phyloP scores from a whole-genome alignment of 2,797 vertebrate genomes.

The Zenarchopterus dispar region DNA sequence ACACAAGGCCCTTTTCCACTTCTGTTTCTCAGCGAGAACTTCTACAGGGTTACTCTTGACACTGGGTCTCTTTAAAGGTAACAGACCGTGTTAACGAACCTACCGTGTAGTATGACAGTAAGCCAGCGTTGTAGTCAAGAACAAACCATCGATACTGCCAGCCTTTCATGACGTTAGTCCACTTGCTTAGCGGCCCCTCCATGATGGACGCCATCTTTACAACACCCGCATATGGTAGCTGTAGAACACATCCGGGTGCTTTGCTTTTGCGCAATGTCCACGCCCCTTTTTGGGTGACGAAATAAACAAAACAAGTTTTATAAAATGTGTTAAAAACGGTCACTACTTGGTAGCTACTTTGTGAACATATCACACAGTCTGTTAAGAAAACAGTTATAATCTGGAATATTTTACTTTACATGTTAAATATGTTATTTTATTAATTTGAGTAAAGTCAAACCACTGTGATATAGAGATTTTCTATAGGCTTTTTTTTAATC shows the following conservation, averaged over 20 bases:
- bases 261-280: too few relatives aligned
- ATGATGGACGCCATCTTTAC: constrained; percentile 99
- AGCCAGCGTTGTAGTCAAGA: constrained; percentile 94
- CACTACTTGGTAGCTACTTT: too few relatives aligned
- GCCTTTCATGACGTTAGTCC: constrained; percentile 99
- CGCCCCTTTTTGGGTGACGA: too few relatives aligned
- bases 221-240: constrained; percentile 60
- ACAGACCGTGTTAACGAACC: constrained; percentile 43
- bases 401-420: too few relatives aligned
- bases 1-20: constrained; percentile 68
- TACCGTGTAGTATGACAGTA: constrained; percentile 97
- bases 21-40: constrained; percentile 33
- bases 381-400: too few relatives aligned
- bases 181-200: constrained; percentile 98
- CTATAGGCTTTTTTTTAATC: too few relatives aligned
- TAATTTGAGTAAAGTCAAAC: too few relatives aligned
- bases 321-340: too few relatives aligned
- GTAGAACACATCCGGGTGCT: neutral
- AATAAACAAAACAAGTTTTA: too few relatives aligned
- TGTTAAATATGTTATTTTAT: too few relatives aligned
- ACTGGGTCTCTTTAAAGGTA: fast-evolving
- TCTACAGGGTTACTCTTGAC: neutral
- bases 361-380: too few relatives aligned
- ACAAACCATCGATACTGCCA: constrained; percentile 99
- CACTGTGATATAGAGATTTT: too few relatives aligned